Conservation (phyloP, 2,113 vertebrate species). For the Heterochromis multidens region DNA sequence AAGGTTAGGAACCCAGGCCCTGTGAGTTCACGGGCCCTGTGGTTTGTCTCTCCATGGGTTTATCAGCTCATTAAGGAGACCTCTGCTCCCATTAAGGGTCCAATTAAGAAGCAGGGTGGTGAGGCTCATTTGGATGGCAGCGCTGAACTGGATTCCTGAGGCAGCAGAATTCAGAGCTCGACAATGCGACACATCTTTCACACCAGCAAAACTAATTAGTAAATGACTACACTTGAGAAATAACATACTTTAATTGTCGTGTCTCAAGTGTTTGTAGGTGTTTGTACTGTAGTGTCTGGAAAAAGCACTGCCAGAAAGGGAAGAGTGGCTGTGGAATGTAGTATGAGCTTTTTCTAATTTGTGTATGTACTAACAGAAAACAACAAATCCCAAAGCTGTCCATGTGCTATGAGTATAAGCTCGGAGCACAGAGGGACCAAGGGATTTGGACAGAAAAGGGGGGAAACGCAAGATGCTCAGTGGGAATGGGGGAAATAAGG, state of each 20-base stretch:
- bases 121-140: slow-evolving; percentile 63
- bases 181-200: slow-evolving; percentile 50
- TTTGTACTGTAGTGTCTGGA: slow-evolving; percentile 30
- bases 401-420: slow-evolving; percentile 35
- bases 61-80: slow-evolving; percentile 77
- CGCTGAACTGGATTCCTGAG: slow-evolving; percentile 66
- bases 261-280: background rate
- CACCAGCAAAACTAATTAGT: slow-evolving; percentile 55
- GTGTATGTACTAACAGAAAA: slow-evolving; percentile 43
- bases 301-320: background rate
- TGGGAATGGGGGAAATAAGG: slow-evolving; percentile 22
- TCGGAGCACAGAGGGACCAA: slow-evolving; percentile 21
- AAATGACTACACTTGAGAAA: slow-evolving; percentile 50
- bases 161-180: slow-evolving; percentile 56
- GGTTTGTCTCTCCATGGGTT: slow-evolving; percentile 52
- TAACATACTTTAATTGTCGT: slow-evolving; percentile 41
- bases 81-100: slow-evolving; percentile 61
- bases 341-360: slow-evolving; percentile 28
- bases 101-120: slow-evolving; percentile 68
- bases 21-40: slow-evolving; percentile 38
- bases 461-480: slow-evolving; percentile 29
- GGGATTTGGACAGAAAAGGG: slow-evolving; percentile 45
- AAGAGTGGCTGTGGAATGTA: background rate
- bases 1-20: slow-evolving; percentile 62
- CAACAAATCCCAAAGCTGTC: slow-evolving; percentile 47